Evolutionary conservation across 2,888 invertebrate species (phyloP), one percentile per base, ranked within the genome.

Genomic region (Cephus nigrinus): DNA sequence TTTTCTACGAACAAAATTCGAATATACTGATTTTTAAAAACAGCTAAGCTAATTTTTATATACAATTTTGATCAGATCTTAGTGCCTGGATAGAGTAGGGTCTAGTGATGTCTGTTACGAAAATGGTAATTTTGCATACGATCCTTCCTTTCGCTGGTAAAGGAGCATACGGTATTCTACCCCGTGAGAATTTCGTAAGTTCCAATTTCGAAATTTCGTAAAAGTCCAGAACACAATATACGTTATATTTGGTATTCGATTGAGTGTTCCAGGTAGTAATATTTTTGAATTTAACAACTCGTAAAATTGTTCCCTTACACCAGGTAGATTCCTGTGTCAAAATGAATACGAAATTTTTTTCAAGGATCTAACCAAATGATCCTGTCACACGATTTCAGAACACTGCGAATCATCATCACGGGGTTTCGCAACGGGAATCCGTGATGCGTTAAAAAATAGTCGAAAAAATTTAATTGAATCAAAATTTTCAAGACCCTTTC

Each of bases 61-160:
- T 80, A 76, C 72, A 84, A 84, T 88, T 88, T 88, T 75, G 79
- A 82, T 72, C 77, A 82, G 87, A 84, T 90, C 86, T 91, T 90
- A 86, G 90, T 91, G 88, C 89, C 83, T 88, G 86, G 88, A 91
- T 90, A 90, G 88, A 91, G 90, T 90, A 90, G 86, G 85, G 86
- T 89, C 89, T 85, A 90, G 87, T 79, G 78, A 80, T 33, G 12
- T 30, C 36, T 30, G 12, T 36, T 35, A 32, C 31, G 36, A 74
- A 30, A 30, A 74, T 30, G 12, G 23, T 23, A 74, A 34, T 34
- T 74, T 74, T 55, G 55, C 55, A 55, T 55, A 23, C 55, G 55
- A 55, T 55, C 71, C 15, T 35, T 74, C 30, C 74, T 74, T 74
- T 74, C 11, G 11, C 35, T 30, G 34, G 33, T 9, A 74, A 35